Conservation (phyloP, 2,113 vertebrate species). For the Engraulis encrasicolus region DNA sequence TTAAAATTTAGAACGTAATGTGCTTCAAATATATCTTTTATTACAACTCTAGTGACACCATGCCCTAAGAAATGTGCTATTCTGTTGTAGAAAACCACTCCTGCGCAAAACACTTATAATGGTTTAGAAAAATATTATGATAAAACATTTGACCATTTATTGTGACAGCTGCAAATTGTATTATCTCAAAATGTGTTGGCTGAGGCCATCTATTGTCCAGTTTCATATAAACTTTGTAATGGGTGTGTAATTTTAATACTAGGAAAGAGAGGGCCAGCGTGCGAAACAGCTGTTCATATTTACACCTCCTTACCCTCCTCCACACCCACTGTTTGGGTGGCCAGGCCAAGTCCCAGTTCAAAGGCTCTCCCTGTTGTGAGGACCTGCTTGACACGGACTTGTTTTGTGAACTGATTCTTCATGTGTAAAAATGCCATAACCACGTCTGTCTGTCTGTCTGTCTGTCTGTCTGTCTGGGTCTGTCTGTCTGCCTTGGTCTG, state of each 20-base stretch:
- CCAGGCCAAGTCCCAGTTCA: background rate
- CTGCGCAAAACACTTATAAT: background rate
- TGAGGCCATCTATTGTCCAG: background rate
- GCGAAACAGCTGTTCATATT: background rate
- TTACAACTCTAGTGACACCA: background rate
- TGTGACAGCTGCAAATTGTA: background rate
- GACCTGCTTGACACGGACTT: background rate
- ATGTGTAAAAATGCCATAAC: background rate
- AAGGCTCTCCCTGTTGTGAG: background rate
- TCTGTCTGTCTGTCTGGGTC: background rate
- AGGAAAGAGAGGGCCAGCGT: background rate
- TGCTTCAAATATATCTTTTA: background rate
- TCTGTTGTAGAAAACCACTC: background rate
- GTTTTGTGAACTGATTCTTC: background rate
- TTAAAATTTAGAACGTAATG: background rate
- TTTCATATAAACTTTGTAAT: background rate
- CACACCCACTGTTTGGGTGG: background rate
- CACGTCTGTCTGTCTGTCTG: background rate
- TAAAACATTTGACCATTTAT: background rate
- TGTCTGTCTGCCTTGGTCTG: too few species aligned
- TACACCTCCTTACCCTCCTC: background rate
- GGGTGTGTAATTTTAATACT: background rate
- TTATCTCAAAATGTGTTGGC: background rate
- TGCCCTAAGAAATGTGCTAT: background rate
- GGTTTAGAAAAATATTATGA: background rate